These are phyloP conservation scores for Centruroides vittatus DNA, from an alignment of 1,140 invertebrate species.

Conservation along the genomic window DNA sequence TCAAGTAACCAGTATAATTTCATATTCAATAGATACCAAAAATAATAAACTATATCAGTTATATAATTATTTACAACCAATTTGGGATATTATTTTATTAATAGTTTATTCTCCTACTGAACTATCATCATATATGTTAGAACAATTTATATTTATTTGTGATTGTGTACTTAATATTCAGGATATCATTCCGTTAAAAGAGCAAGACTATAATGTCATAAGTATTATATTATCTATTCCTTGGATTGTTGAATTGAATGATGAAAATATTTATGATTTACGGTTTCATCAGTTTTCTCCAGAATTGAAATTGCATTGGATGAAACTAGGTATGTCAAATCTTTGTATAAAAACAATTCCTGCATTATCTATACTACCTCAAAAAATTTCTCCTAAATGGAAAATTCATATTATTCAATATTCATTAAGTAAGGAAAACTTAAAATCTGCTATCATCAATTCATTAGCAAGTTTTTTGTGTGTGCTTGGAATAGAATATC, in stretches of 20 bases:
- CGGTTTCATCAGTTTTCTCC: background rate
- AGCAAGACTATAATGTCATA: too few relatives aligned
- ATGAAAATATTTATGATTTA: background rate
- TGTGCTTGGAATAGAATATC: background rate
- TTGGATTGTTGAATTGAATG: background rate
- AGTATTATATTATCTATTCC: slow-evolving; percentile 4
- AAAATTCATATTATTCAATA: background rate
- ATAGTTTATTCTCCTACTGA: too few relatives aligned
- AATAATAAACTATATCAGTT: too few relatives aligned
- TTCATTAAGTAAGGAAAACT: background rate
- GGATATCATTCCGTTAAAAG: too few relatives aligned
- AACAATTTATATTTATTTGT: too few relatives aligned
- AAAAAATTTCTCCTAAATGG: slow-evolving; percentile 3
- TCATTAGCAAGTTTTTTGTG: background rate
- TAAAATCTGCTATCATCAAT: background rate
- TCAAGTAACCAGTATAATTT: too few relatives aligned
- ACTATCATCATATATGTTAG: too few relatives aligned
- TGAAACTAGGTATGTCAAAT: background rate
- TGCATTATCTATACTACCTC: background rate
- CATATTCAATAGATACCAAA: too few relatives aligned
- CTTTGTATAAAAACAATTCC: background rate
- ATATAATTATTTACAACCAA: too few relatives aligned
- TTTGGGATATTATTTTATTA: too few relatives aligned
- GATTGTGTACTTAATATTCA: too few relatives aligned
- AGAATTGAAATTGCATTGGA: background rate